These are phyloP conservation scores for Eristalis pertinax DNA, from an alignment of 2,888 invertebrate species.

Conservation along the genomic window DNA sequence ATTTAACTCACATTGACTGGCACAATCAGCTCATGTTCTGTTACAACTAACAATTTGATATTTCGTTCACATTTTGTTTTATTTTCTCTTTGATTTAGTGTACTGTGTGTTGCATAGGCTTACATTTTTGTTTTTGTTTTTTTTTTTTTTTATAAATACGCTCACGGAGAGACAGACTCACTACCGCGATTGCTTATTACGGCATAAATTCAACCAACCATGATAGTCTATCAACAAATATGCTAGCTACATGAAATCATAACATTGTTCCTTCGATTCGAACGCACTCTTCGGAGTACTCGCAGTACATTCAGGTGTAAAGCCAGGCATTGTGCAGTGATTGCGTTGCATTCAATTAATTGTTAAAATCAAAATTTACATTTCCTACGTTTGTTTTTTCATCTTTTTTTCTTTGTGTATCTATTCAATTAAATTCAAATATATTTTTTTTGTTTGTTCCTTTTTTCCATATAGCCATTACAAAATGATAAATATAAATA, in stretches of 20 bases:
- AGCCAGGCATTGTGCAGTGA: slow-evolving; percentile 45
- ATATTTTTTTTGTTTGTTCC: slow-evolving; percentile 54
- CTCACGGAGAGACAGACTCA: slow-evolving; percentile 19
- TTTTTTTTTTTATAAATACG: slow-evolving; percentile 26
- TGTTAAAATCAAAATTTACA: slow-evolving; percentile 52
- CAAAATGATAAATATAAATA: slow-evolving; percentile 66
- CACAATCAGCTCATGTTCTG: slow-evolving; percentile 42
- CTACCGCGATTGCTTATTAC: background rate
- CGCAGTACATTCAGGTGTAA: background rate
- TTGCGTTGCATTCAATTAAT: slow-evolving; percentile 29
- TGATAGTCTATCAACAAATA: slow-evolving; percentile 44
- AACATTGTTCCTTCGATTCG: slow-evolving; percentile 23
- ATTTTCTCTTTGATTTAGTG: slow-evolving; percentile 27
- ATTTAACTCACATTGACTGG: slow-evolving; percentile 45
- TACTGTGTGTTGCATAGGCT: slow-evolving; percentile 11
- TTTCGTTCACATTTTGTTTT: slow-evolving; percentile 37
- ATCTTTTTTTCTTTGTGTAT: slow-evolving; percentile 24
- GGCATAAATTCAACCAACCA: slow-evolving; percentile 10
- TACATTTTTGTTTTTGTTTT: too few relatives aligned
- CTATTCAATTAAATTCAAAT: slow-evolving; percentile 61
- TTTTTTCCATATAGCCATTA: slow-evolving; percentile 57
- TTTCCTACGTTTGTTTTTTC: slow-evolving; percentile 50
- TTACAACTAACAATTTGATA: slow-evolving; percentile 49
- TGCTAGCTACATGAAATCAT: slow-evolving; percentile 46
- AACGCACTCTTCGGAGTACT: background rate